phyloP scores from a whole-genome alignment of 2,797 vertebrate genomes.

The Acrocephalus scirpaceus region DNA sequence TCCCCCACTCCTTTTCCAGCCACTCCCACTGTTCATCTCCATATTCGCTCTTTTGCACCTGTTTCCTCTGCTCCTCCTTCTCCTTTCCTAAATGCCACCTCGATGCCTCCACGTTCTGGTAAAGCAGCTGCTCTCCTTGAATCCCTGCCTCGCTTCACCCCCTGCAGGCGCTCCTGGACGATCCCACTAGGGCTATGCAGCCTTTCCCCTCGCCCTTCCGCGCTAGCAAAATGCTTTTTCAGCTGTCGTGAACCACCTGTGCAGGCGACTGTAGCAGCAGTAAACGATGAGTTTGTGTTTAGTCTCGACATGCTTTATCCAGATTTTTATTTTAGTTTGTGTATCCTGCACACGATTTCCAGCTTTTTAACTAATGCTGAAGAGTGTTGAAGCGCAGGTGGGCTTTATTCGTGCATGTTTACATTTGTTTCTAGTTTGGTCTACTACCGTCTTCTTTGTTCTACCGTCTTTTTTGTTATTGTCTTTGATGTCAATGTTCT shows the following conservation, averaged over 20 bases:
- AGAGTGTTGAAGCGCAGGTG: not conserved
- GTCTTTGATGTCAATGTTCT: not conserved
- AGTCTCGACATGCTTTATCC: not conserved
- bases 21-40: not conserved
- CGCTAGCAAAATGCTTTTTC: not conserved
- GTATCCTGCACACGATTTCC: rapidly evolving
- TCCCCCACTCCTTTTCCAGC: not conserved
- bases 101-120: not conserved
- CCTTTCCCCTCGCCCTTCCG: not conserved
- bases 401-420: not conserved
- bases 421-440: not conserved
- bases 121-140: not conserved
- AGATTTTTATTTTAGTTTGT: not conserved
- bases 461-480: not conserved
- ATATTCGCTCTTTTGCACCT: not conserved
- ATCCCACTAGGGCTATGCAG: rapidly evolving
- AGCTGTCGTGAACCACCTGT: not conserved
- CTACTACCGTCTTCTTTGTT: not conserved
- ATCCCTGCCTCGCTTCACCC: not conserved
- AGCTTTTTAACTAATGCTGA: not conserved
- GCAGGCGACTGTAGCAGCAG: not conserved
- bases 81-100: not conserved
- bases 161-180: not conserved
- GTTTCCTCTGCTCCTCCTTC: not conserved
- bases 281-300: not conserved